Percentiles rank a stretch among this genome's conserved stretches.
These are phyloP conservation scores for Hippoglossus stenolepis DNA, from an alignment of 2,113 vertebrate species.

Conservation along the genomic window DNA sequence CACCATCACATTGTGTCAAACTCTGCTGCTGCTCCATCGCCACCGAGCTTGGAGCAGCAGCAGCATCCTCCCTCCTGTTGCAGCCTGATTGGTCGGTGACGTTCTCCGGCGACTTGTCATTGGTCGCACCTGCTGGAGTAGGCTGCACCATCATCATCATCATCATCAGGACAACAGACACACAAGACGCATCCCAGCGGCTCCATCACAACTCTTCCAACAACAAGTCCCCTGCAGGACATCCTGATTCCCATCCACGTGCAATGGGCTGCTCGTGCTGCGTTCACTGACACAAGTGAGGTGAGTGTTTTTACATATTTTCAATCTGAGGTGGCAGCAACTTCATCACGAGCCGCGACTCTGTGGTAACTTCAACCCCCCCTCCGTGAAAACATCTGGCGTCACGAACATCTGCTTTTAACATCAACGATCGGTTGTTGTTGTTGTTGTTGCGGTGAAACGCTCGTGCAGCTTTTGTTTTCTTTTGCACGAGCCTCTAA, in stretches of 20 bases:
- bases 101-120: conserved; percentile 24
- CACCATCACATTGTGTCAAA: not conserved
- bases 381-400: too few species aligned
- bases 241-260: not conserved
- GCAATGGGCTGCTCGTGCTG: conserved; percentile 27
- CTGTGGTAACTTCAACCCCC: not conserved
- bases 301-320: conserved; percentile 49
- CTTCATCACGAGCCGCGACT: too few species aligned
- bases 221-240: not conserved
- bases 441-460: too few species aligned
- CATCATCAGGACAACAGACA: not conserved
- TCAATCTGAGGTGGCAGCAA: not conserved
- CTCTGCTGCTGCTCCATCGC: not conserved
- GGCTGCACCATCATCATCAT: not conserved
- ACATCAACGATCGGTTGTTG: not conserved
- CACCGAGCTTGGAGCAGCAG: not conserved
- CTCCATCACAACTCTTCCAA: not conserved
- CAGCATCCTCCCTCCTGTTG: not conserved
- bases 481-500: not conserved
- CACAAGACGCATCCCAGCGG: not conserved
- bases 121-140: conserved; percentile 53
- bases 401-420: not conserved
- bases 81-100: not conserved
- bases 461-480: not conserved
- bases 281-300: conserved; percentile 41